A percentile compares a stretch with the other conserved stretches of the same genome.
Evolutionary conservation across 53 echinoderm and acorn worm genomes (phyloP).

Genomic region (Echinarachnius parma): DNA sequence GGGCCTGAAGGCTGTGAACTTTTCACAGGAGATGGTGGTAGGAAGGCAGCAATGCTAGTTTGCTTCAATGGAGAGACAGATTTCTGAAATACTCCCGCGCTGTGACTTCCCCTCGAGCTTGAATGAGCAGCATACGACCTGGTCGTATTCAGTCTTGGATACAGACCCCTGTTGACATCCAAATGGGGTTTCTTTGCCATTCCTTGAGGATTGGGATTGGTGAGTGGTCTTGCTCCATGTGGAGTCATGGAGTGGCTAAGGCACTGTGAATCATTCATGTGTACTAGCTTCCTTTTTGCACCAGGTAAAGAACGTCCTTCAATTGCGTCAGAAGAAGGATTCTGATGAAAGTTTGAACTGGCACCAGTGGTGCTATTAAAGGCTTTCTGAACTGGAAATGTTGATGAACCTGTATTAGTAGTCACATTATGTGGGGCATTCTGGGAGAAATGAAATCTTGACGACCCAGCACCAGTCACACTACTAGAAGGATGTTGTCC

Average conservation of each 20-base stretch:
- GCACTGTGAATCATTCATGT: conserved; percentile 69
- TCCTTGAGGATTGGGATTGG: conserved; percentile 55
- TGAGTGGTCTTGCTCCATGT: conserved; percentile 68
- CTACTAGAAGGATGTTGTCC: too few relatives aligned
- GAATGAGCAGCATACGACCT: background rate
- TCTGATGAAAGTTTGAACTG: too few relatives aligned
- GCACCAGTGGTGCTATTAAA: too few relatives aligned
- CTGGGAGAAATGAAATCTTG: too few relatives aligned
- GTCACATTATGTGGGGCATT: too few relatives aligned
- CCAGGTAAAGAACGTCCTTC: too few relatives aligned
- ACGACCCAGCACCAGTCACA: too few relatives aligned
- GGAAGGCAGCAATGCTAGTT: conserved; percentile 5
- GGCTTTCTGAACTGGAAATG: too few relatives aligned
- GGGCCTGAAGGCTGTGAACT: background rate
- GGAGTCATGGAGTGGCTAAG: conserved; percentile 56
- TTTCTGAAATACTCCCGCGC: background rate
- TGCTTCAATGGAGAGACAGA: conserved; percentile 26
- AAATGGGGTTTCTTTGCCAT: conserved; percentile 27
- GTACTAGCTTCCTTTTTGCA: conserved; percentile 55
- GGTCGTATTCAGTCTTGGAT: conserved; percentile 38
- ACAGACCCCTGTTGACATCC: conserved; percentile 62
- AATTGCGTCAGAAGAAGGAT: too few relatives aligned
- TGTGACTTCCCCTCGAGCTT: background rate
- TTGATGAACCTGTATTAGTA: too few relatives aligned
- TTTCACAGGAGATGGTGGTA: conserved; percentile 37